phyloP scores from a whole-genome alignment of 2,113 vertebrate genomes.

The Crocuta crocuta region DNA sequence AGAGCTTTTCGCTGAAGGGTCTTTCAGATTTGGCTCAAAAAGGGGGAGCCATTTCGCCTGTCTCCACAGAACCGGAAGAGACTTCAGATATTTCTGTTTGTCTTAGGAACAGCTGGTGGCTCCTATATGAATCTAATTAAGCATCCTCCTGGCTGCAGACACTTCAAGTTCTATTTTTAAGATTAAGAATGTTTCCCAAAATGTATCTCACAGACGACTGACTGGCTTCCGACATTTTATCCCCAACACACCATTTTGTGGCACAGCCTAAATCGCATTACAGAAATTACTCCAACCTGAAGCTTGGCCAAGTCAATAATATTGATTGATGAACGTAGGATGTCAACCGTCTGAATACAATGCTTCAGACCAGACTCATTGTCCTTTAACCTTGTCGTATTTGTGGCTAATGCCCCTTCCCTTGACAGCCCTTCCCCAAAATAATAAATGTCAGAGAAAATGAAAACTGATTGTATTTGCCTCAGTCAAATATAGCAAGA shows the following conservation, averaged over 20 bases:
- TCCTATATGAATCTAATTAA: constrained; percentile 86
- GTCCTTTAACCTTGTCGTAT: constrained; percentile 39
- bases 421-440: not conserved
- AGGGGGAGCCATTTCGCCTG: constrained; percentile 54
- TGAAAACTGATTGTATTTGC: constrained; percentile 12
- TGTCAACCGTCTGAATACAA: constrained; percentile 66
- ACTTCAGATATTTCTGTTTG: constrained; percentile 81
- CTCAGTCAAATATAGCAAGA: constrained; percentile 23
- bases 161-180: constrained; percentile 84
- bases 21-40: constrained; percentile 64
- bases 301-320: constrained; percentile 79
- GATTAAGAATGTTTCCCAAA: constrained; percentile 77
- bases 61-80: constrained; percentile 78
- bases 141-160: constrained; percentile 84
- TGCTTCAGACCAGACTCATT: not conserved
- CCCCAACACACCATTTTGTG: constrained; percentile 14
- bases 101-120: constrained; percentile 84
- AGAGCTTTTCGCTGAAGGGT: constrained; percentile 71
- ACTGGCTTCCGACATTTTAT: constrained; percentile 68
- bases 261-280: constrained; percentile 69
- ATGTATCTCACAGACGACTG: constrained; percentile 75
- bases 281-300: constrained; percentile 67
- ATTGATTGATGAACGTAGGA: constrained; percentile 78
- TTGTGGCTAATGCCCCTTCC: constrained; percentile 49
- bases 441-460: constrained; percentile 65